Evolutionary conservation across 2,113 vertebrate species (phyloP), one percentile per base, ranked within the genome.

Genomic region (Strix aluco): DNA sequence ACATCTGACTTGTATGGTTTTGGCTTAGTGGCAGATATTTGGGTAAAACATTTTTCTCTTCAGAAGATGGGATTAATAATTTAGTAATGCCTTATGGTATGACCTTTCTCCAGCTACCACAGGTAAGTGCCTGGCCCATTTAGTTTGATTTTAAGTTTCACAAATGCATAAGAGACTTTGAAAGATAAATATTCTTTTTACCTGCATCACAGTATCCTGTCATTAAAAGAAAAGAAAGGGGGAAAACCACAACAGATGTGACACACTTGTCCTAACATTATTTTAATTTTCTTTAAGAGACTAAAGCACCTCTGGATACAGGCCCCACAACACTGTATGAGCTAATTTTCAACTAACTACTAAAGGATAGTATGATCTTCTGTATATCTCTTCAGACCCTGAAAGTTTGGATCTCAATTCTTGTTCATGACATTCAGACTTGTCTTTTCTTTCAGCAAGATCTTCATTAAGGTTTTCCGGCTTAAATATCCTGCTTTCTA

Each of bases 361-460:
- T 63, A 20, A 65, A 79, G 25, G 21, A n/a, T 14, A 46, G 3
- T n/a, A 22, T n/a, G 3, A 46, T 52, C 8, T 69, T 72, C 16
- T 42, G 3, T 42, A 4, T 57, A 63, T 65, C 17, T 95, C 58
- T 94, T 97, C 67, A 86, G 47, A 42, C 8, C 23, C 38, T 80
- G 46, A n/a, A 78, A 91, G 3, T 66, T 62, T 95, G 38, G 57
- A 69, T 57, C 32, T 93, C 16, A 86, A 6, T 69, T 93, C 55
- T 23, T 81, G 30, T 49, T 93, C n/a, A 27, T 62, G 38, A 54
- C 65, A 92, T 71, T 94, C 59, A 29, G 46, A 88, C 77, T 88
- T 97, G 18, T 82, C 52, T 82, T 92, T 94, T 72, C 42, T 67
- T 89, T 81, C 95, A 70, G 44, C 21, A n/a, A 90, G 22, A 69